Conservation (phyloP, 1,140 invertebrate species). For the Amyelois transitella region DNA sequence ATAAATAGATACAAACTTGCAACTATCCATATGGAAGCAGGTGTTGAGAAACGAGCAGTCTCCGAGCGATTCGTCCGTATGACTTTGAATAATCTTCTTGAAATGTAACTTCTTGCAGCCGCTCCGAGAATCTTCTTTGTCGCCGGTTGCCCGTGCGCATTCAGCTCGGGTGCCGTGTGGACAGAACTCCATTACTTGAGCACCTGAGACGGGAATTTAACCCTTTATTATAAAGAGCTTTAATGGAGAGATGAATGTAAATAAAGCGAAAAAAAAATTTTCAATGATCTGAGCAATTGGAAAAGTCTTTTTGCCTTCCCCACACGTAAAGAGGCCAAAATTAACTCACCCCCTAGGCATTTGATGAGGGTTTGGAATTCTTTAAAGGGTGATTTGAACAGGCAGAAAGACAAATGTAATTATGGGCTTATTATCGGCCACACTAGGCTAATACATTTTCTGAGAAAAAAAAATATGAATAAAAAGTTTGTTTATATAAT, state of each 20-base stretch:
- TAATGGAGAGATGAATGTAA: too few species aligned
- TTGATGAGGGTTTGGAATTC: too few species aligned
- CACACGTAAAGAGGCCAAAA: too few species aligned
- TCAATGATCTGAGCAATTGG: too few species aligned
- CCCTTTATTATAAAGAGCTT: too few species aligned
- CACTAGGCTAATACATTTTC: too few species aligned
- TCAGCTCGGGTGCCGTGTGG: slow-evolving; percentile 94
- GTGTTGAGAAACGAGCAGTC: slow-evolving; percentile 99
- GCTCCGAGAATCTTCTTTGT: slow-evolving; percentile 15
- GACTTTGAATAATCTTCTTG: slow-evolving; percentile 96
- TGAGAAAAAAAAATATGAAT: not conserved
- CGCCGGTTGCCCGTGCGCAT: slow-evolving; percentile 80
- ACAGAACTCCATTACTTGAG: slow-evolving; percentile 97
- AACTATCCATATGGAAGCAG: slow-evolving; percentile 99
- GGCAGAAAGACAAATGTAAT: too few species aligned
- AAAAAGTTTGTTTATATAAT: slow-evolving; percentile 13
- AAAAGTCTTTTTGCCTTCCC: too few species aligned
- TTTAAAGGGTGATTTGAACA: too few species aligned
- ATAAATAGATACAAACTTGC: slow-evolving; percentile 79
- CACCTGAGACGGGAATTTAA: slow-evolving; percentile 67
- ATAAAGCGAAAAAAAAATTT: too few species aligned
- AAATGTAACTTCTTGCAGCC: slow-evolving; percentile 95
- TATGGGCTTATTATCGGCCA: too few species aligned
- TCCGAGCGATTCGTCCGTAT: slow-evolving; percentile 96
- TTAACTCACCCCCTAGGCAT: too few species aligned